phyloP scores from a whole-genome alignment of 2,113 vertebrate species.

The Piaya cayana region DNA sequence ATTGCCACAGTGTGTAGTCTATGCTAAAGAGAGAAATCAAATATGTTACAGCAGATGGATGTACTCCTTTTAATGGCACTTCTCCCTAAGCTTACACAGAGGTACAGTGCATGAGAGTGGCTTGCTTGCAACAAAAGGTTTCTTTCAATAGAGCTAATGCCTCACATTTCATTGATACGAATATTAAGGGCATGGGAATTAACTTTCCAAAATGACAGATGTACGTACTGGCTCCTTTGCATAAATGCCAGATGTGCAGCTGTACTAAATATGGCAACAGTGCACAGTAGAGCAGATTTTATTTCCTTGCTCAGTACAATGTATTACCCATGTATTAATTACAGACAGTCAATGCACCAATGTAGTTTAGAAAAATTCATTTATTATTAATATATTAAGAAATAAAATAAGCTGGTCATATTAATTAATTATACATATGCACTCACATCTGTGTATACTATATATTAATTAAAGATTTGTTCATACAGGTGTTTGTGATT shows the following conservation, averaged over 20 bases:
- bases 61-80: background rate
- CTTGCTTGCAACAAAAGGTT: background rate
- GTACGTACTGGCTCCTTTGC: background rate
- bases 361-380: background rate
- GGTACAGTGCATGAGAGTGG: fast-evolving
- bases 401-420: background rate
- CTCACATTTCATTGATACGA: background rate
- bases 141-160: background rate
- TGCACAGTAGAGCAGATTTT: background rate
- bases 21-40: background rate
- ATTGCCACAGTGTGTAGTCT: background rate
- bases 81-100: background rate
- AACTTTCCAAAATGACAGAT: background rate
- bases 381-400: background rate
- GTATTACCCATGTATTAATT: background rate
- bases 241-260: background rate
- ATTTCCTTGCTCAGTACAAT: background rate
- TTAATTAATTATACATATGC: background rate
- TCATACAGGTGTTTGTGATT: background rate
- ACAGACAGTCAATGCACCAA: background rate
- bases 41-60: background rate
- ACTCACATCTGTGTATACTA: background rate
- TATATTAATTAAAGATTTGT: background rate
- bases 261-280: background rate
- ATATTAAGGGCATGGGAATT: background rate